Percentiles rank a stretch among this genome's conserved stretches.
Conservation (phyloP, 2,797 vertebrate species). For the Orestias chungarensis region DNA sequence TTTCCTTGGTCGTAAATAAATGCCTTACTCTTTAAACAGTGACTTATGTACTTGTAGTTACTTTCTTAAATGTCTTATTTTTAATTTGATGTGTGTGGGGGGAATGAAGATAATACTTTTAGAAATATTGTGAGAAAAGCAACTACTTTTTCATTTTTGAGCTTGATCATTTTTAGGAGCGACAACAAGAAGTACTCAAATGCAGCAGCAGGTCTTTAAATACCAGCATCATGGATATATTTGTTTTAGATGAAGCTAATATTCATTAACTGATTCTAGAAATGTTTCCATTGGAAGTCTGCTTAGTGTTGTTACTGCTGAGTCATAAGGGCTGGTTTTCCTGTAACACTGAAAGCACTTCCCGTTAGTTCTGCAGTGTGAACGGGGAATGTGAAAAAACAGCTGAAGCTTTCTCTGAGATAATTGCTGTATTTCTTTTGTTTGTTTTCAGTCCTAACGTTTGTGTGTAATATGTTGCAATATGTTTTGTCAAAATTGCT, state of each 20-base stretch:
- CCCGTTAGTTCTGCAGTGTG: not conserved
- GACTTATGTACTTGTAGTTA: not conserved
- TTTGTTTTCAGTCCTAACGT: not conserved
- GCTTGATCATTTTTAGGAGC: not conserved
- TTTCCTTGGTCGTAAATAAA: not conserved
- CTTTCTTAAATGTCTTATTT: not conserved
- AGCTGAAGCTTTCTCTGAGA: not conserved
- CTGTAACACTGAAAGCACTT: not conserved
- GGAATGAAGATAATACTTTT: not conserved
- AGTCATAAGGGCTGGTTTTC: not conserved
- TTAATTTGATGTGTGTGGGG: not conserved
- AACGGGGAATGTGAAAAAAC: not conserved
- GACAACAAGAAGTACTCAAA: not conserved
- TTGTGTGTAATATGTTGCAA: not conserved
- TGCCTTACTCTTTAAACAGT: not conserved
- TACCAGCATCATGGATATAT: not conserved
- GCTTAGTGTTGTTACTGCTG: slow-evolving; percentile 2
- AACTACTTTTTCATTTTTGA: not conserved
- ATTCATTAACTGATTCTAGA: not conserved
- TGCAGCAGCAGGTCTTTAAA: not conserved
- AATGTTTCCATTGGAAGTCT: not conserved
- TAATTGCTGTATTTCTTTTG: not conserved
- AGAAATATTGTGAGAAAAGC: not conserved
- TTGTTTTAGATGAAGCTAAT: not conserved
- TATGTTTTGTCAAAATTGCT: too few relatives aligned